Percentiles rank a stretch among this genome's conserved stretches.
Evolutionary conservation across 2,113 vertebrate species (phyloP).

Genomic region (Toxotes chatareus): DNA sequence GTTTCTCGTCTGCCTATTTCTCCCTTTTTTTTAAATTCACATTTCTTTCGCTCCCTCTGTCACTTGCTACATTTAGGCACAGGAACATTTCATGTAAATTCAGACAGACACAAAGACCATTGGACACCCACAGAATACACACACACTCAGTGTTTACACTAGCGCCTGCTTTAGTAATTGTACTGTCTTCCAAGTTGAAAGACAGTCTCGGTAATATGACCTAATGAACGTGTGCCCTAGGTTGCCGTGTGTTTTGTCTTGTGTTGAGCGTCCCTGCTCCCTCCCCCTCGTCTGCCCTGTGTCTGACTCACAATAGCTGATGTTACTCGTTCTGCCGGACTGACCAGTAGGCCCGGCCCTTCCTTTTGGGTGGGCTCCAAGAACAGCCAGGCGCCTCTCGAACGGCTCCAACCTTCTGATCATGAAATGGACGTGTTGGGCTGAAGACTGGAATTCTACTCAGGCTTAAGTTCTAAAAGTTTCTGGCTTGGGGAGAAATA

Average conservation of each 20-base stretch:
- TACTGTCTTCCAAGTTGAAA: slow-evolving; percentile 53
- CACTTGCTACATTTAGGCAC: slow-evolving; percentile 32
- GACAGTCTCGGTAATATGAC: slow-evolving; percentile 56
- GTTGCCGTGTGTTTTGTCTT: slow-evolving; percentile 52
- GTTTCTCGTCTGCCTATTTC: neutral
- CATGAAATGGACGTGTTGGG: slow-evolving; percentile 29
- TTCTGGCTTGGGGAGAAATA: slow-evolving; percentile 4
- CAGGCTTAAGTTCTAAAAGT: neutral
- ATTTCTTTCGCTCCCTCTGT: slow-evolving; percentile 1
- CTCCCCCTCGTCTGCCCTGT: slow-evolving; percentile 32
- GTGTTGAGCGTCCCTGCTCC: slow-evolving; percentile 20
- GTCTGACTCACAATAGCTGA: slow-evolving; percentile 55
- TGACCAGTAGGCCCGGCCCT: slow-evolving; percentile 62
- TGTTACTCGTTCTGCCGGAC: slow-evolving; percentile 69
- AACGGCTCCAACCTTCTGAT: slow-evolving; percentile 28
- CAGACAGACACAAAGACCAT: slow-evolving; percentile 21
- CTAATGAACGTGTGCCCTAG: slow-evolving; percentile 43
- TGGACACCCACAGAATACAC: slow-evolving; percentile 22
- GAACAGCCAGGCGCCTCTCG: slow-evolving; percentile 46
- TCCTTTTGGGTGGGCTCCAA: slow-evolving; percentile 63
- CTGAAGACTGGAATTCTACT: slow-evolving; percentile 31
- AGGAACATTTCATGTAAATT: slow-evolving; percentile 45
- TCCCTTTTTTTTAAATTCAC: neutral
- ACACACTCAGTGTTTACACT: slow-evolving; percentile 50
- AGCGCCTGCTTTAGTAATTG: slow-evolving; percentile 51